A percentile compares a stretch with the other conserved stretches of the same genome.
These are phyloP conservation scores for Mamestra brassicae DNA, from an alignment of 2,888 invertebrate species.

Conservation along the genomic window DNA sequence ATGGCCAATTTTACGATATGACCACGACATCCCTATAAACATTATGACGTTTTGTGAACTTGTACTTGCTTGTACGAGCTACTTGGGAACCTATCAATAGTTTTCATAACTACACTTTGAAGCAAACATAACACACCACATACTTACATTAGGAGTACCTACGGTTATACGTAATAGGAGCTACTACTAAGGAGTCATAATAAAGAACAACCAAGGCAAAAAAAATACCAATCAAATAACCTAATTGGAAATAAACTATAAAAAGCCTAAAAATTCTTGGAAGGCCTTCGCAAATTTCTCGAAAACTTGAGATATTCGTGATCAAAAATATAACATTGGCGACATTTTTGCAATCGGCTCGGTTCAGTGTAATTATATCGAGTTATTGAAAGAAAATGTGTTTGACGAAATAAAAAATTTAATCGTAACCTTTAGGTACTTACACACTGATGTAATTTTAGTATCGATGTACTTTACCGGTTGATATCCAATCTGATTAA, in stretches of 20 bases:
- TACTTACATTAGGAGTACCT: too few relatives aligned
- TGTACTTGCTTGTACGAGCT: too few relatives aligned
- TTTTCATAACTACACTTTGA: too few relatives aligned
- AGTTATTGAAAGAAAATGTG: not conserved
- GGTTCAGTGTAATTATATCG: not conserved
- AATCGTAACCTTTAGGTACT: not conserved
- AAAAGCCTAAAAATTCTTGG: not conserved
- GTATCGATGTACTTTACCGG: not conserved
- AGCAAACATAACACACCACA: too few relatives aligned
- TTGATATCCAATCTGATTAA: too few relatives aligned
- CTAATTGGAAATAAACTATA: not conserved
- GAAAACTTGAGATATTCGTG: conserved; percentile 6
- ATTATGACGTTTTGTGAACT: too few relatives aligned
- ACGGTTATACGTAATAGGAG: too few relatives aligned
- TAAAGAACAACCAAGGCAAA: not conserved
- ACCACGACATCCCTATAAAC: too few relatives aligned
- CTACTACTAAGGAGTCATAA: not conserved
- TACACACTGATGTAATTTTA: not conserved
- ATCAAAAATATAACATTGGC: not conserved
- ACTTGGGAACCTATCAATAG: too few relatives aligned
- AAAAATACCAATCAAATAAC: not conserved
- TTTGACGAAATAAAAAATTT: not conserved
- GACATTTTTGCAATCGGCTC: conserved; percentile 7
- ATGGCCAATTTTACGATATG: too few relatives aligned
- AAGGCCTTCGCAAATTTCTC: conserved; percentile 1